Conservation (phyloP, 1,140 invertebrate species). For the Saccostrea echinata region DNA sequence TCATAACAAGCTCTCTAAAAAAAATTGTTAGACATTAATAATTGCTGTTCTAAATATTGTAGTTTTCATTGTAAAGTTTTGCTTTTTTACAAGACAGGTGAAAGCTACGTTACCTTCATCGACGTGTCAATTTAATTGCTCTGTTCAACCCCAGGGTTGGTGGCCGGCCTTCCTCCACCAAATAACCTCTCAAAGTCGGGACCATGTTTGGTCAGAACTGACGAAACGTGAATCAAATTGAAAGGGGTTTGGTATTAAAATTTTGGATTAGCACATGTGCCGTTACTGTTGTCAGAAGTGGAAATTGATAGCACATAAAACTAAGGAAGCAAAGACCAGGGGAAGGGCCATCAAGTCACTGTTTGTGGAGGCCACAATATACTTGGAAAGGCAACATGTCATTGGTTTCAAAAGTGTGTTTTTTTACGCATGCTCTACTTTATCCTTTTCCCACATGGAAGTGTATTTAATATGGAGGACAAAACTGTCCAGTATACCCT, state of each 20-base stretch:
- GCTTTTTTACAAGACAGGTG: neutral
- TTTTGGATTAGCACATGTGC: neutral
- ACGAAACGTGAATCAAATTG: neutral
- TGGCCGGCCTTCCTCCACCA: neutral
- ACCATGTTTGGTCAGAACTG: slow-evolving; percentile 15
- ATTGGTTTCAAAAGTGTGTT: neutral
- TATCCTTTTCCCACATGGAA: no score
- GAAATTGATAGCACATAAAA: slow-evolving; percentile 19
- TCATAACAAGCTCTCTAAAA: neutral
- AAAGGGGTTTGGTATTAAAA: neutral
- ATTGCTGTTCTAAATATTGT: neutral
- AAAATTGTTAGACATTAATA: neutral
- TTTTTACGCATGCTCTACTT: neutral
- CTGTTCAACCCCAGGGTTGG: neutral
- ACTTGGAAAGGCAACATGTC: neutral
- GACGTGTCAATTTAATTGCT: neutral
- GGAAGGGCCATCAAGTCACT: neutral
- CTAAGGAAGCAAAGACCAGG: neutral
- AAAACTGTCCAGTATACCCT: neutral
- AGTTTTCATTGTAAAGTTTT: neutral
- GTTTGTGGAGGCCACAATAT: neutral
- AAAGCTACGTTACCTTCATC: neutral
- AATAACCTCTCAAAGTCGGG: neutral
- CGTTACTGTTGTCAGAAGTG: neutral
- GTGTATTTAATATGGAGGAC: neutral